These are phyloP conservation scores for Eupithecia insigniata DNA, from an alignment of 2,888 invertebrate species.

Conservation along the genomic window DNA sequence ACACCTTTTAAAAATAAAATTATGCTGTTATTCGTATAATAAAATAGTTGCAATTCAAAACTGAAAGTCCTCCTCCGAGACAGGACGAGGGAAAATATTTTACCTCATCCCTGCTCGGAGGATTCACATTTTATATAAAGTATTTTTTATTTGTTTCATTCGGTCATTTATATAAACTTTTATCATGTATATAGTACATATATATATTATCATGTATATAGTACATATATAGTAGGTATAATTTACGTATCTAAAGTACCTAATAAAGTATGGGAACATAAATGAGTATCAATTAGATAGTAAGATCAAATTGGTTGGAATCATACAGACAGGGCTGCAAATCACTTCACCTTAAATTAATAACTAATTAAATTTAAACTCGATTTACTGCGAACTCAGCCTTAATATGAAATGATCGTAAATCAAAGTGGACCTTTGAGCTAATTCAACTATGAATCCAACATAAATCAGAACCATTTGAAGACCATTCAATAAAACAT, in stretches of 20 bases:
- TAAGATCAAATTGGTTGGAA: neutral
- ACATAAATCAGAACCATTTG: constrained; percentile 44
- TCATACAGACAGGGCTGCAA: neutral
- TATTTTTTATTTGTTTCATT: no score
- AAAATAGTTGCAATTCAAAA: neutral
- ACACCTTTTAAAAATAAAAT: neutral
- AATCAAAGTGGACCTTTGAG: constrained; percentile 54
- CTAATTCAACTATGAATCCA: constrained; percentile 40
- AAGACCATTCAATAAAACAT: constrained; percentile 45
- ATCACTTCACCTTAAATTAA: constrained; percentile 5
- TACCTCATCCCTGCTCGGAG: no score
- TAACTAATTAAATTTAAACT: neutral
- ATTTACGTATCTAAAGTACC: no score
- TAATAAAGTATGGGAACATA: neutral
- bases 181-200: no score
- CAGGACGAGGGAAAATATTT: no score
- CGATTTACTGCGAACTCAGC: constrained; percentile 5
- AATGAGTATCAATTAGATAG: no score
- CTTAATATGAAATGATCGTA: constrained; percentile 37
- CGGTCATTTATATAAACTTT: no score
- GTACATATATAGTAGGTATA: no score
- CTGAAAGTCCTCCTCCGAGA: neutral
- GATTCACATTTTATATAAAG: no score
- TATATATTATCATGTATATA: no score
- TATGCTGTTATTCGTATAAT: neutral